These are phyloP conservation scores for Cryptophagus acutangulus DNA, from an alignment of 2,888 invertebrate species.

Conservation along the genomic window DNA sequence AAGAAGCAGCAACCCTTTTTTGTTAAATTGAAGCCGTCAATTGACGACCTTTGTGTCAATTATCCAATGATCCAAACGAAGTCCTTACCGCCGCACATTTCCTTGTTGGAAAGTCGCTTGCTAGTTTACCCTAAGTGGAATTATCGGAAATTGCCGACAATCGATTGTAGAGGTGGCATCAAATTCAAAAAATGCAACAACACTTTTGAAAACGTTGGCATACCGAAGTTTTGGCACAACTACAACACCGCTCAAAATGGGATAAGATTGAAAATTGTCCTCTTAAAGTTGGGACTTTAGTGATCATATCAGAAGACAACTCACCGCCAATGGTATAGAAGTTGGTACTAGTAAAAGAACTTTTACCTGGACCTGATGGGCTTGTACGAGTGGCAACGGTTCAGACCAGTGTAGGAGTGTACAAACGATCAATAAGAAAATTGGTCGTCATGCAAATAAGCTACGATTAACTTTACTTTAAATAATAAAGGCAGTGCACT, in stretches of 20 bases:
- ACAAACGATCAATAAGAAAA: neutral
- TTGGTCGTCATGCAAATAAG: too few relatives aligned
- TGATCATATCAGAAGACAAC: neutral
- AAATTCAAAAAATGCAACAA: neutral
- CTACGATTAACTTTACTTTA: too few relatives aligned
- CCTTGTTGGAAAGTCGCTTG: slow-evolving; percentile 1
- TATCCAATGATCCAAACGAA: neutral
- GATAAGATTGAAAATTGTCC: neutral
- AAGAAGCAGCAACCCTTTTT: neutral
- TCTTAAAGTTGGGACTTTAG: neutral
- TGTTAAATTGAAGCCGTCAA: neutral
- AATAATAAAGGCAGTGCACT: too few relatives aligned
- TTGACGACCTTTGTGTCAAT: neutral
- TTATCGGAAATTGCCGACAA: neutral
- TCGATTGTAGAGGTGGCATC: neutral
- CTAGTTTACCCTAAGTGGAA: neutral
- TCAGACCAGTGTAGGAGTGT: neutral
- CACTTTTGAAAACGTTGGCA: slow-evolving; percentile 1
- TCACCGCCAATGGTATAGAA: neutral
- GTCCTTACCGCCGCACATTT: neutral
- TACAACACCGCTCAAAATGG: slow-evolving; percentile 1
- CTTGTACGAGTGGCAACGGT: neutral
- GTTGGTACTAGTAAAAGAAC: neutral
- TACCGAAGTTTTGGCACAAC: neutral
- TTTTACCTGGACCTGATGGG: neutral